phyloP scores from a whole-genome alignment of 2,113 vertebrate genomes.

The Pseudois nayaur region DNA sequence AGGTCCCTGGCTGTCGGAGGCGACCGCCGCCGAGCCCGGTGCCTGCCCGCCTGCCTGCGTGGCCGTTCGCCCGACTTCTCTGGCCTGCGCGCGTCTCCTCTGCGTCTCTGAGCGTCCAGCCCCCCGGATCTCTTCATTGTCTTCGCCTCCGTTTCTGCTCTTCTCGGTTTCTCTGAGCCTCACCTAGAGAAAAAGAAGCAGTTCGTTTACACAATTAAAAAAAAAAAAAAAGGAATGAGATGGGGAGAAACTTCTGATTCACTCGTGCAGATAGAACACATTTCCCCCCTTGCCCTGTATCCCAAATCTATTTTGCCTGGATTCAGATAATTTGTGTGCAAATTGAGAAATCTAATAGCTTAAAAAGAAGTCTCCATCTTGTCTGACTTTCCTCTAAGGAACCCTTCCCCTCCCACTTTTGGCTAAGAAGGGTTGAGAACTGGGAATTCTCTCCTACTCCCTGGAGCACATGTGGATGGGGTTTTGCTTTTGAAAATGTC shows the following conservation, averaged over 20 bases:
- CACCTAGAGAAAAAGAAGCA: neutral
- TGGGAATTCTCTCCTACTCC: neutral
- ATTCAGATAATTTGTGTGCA: neutral
- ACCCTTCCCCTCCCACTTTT: neutral
- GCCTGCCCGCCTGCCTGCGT: neutral
- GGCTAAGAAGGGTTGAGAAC: neutral
- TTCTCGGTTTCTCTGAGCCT: neutral
- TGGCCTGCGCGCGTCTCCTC: neutral
- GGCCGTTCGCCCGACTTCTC: neutral
- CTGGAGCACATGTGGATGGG: neutral
- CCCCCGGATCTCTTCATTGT: neutral
- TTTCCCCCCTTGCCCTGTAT: neutral
- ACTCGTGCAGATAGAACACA: too few relatives aligned
- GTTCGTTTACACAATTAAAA: neutral
- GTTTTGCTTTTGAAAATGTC: neutral
- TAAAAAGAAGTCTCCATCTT: slow-evolving; percentile 8
- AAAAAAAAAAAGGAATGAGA: neutral
- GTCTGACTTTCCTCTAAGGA: neutral
- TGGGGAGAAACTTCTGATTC: neutral
- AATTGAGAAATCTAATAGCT: neutral
- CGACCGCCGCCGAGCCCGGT: fast-evolving
- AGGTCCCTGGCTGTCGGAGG: neutral
- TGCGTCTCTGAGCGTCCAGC: neutral
- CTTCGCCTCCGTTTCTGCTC: neutral
- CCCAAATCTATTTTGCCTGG: neutral